Evolutionary conservation across 1,140 invertebrate species (phyloP).

Genomic region (Bilobella aurantiaca): DNA sequence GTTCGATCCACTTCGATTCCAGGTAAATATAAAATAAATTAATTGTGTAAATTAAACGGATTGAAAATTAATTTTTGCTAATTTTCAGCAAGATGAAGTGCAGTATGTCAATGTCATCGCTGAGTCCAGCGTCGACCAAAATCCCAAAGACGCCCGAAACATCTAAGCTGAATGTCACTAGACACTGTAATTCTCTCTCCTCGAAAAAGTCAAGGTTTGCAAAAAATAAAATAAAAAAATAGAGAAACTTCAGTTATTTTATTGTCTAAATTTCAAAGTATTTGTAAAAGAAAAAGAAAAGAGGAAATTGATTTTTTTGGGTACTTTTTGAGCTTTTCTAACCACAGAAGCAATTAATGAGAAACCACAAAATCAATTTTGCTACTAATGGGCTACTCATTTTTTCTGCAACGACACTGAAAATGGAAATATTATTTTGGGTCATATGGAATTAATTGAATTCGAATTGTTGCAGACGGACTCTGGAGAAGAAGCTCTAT

Average conservation of each 20-base stretch:
- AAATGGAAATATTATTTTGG: neutral
- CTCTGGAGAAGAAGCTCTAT: conserved; percentile 28
- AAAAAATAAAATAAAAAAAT: neutral
- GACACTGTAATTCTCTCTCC: neutral
- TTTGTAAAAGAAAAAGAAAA: neutral
- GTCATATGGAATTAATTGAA: too few relatives aligned
- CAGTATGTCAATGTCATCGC: neutral
- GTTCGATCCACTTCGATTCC: too few relatives aligned
- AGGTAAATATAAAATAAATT: neutral
- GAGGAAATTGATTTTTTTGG: too few relatives aligned
- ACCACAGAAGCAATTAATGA: too few relatives aligned
- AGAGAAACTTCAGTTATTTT: too few relatives aligned
- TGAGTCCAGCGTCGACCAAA: neutral
- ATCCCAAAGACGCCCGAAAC: neutral
- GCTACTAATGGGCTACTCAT: too few relatives aligned
- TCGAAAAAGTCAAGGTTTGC: neutral
- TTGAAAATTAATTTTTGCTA: neutral
- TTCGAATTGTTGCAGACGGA: neutral
- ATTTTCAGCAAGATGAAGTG: neutral
- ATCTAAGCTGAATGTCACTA: neutral
- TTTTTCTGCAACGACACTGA: neutral
- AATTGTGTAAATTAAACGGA: neutral
- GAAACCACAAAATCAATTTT: too few relatives aligned
- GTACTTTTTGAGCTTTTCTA: too few relatives aligned
- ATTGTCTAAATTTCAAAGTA: neutral